These are phyloP conservation scores for Tigriopus japonicus DNA, from an alignment of 1,140 invertebrate genomes.

Conservation along the genomic window DNA sequence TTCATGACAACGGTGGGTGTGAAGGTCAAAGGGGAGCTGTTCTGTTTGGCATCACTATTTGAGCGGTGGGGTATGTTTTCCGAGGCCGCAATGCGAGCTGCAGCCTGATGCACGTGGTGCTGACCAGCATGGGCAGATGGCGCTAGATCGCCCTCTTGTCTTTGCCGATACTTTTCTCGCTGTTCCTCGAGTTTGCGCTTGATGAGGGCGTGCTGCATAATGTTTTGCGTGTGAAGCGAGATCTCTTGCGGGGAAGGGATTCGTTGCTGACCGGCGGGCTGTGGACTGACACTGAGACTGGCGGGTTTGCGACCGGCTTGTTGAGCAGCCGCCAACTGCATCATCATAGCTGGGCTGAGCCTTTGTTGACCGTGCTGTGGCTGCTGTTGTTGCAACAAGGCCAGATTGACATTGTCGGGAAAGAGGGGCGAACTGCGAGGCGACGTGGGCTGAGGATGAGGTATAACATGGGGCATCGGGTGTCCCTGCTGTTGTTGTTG, in stretches of 20 bases:
- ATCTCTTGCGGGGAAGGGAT: slow-evolving; percentile 62
- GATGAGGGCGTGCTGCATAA: slow-evolving; percentile 58
- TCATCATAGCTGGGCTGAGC: slow-evolving; percentile 46
- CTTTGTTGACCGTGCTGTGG: slow-evolving; percentile 39
- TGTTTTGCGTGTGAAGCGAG: slow-evolving; percentile 56
- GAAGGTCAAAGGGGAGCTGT: slow-evolving; percentile 12
- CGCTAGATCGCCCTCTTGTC: slow-evolving; percentile 36
- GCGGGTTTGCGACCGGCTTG: slow-evolving; percentile 18
- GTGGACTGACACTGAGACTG: slow-evolving; percentile 16
- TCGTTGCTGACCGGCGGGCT: slow-evolving; percentile 30
- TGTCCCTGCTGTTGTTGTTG: slow-evolving; percentile 20
- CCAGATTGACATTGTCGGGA: too few relatives aligned
- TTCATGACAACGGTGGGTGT: slow-evolving; percentile 15
- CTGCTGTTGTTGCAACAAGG: slow-evolving; percentile 23
- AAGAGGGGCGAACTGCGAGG: not conserved
- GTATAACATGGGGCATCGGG: slow-evolving; percentile 25
- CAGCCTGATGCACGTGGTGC: not conserved
- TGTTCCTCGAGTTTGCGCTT: slow-evolving; percentile 71
- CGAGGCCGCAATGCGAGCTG: not conserved
- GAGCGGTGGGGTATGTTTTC: not conserved
- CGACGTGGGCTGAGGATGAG: slow-evolving; percentile 26
- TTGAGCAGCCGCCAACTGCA: slow-evolving; percentile 35
- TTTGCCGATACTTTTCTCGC: slow-evolving; percentile 52
- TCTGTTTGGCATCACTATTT: not conserved
- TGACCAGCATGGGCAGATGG: not conserved